Conservation (phyloP, 1,140 invertebrate genomes). For the Drosophila kepulauana region DNA sequence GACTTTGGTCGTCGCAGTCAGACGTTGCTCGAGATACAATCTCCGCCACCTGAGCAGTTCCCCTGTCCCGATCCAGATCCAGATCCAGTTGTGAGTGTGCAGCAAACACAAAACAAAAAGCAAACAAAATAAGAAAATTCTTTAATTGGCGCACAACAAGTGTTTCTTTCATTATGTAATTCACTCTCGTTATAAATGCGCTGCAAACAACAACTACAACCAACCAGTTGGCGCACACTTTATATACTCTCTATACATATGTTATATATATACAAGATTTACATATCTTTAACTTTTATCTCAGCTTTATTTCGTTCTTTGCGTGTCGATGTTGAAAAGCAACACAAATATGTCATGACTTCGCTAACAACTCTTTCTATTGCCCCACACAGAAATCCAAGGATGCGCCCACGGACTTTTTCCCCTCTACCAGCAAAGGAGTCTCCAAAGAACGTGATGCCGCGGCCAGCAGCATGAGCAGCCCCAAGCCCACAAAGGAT, state of each 20-base stretch:
- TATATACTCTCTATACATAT: slow-evolving; percentile 2
- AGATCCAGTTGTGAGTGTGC: slow-evolving; percentile 68
- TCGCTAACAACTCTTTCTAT: slow-evolving; percentile 3
- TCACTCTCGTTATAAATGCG: slow-evolving; percentile 57
- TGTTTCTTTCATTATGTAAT: slow-evolving; percentile 42
- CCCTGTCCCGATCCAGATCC: slow-evolving; percentile 20
- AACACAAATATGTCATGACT: neutral
- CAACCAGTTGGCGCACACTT: slow-evolving; percentile 61
- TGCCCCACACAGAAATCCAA: slow-evolving; percentile 63
- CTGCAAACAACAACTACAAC: slow-evolving; percentile 53
- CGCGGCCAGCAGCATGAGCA: slow-evolving; percentile 25
- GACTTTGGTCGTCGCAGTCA: slow-evolving; percentile 82
- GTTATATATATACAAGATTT: slow-evolving; percentile 14
- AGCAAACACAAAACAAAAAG: slow-evolving; percentile 23
- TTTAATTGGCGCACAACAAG: slow-evolving; percentile 72
- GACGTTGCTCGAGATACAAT: slow-evolving; percentile 60
- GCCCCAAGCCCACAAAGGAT: slow-evolving; percentile 48
- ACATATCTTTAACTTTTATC: slow-evolving; percentile 40
- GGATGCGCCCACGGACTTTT: slow-evolving; percentile 68
- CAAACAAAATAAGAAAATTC: slow-evolving; percentile 32
- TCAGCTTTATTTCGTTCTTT: slow-evolving; percentile 63
- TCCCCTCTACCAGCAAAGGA: slow-evolving; percentile 76
- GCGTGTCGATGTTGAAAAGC: slow-evolving; percentile 56
- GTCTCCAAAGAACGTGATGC: slow-evolving; percentile 69
- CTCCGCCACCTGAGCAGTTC: slow-evolving; percentile 11